Base-by-base conservation (phyloP, 2,888 invertebrate genomes). In the Diaphora mendica region DNA sequence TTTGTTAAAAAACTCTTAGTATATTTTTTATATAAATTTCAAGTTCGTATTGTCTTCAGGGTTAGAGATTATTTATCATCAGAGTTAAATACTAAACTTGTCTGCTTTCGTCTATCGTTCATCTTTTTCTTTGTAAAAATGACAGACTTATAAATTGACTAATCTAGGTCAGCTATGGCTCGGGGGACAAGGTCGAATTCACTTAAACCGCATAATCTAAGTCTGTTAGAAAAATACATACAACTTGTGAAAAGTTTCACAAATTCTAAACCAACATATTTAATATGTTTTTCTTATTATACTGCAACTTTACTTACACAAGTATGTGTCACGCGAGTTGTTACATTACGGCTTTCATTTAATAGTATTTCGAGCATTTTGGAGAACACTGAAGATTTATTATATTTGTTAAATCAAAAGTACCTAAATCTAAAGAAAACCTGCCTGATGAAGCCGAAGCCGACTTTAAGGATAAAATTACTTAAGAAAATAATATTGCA, bases 1-100 rank as follows among this genome's bases (percentile, higher is more conserved):
- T 23, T 9, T 51, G 51, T 23, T 23, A 51, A 51, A 51, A 23
- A 66, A 26, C 20, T 8, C 42, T n/a, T n/a, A n/a, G n/a, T n/a
- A n/a, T n/a, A n/a, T 13, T 42, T 26, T 65, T 65, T n/a, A 65
- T 17, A 44, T 66, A 17, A 42, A 42, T 20, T 30, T 17, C 20
- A 13, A 59, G 26, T 26, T n/a, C 44, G 4, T 65, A 42, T 65
- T 65, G 65, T 65, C 5, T n/a, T n/a, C 42, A 65, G 39, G 65
- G 42, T 26, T 65, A 26, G 17, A 44, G 26, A 42, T 23, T 44
- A 66, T 44, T 66, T 30, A 44, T 66, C 44, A 20, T 26, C 9
- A 17, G 66, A 66, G 26, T 66, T 44, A 66, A 66, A 66, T 30
- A 66, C n/a, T 66, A 33, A 33, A 33, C 33, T 33, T 33, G 33